phyloP scores from a whole-genome alignment of 1,140 invertebrate genomes.

The Trichomalopsis sarcophagae region DNA sequence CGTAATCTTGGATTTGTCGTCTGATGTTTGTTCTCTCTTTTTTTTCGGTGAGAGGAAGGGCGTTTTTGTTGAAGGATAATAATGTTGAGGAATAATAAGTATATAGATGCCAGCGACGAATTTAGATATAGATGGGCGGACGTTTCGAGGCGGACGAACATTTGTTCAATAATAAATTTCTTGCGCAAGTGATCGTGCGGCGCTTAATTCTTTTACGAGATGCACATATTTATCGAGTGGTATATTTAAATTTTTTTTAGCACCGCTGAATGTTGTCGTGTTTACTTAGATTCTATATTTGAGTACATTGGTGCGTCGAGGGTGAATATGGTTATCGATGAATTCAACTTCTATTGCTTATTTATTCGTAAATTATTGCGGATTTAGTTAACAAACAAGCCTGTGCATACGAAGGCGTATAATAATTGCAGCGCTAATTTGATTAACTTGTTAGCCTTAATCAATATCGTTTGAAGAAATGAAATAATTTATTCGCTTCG shows the following conservation, averaged over 20 bases:
- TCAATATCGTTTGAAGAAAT: conserved; percentile 4
- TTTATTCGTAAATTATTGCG: no score
- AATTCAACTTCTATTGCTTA: no score
- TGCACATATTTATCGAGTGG: neutral
- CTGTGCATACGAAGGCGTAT: neutral
- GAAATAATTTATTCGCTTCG: neutral
- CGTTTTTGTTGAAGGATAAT: neutral
- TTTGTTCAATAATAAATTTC: neutral
- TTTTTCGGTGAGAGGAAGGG: neutral
- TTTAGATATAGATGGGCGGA: neutral
- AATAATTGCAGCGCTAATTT: neutral
- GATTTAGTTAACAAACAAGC: neutral
- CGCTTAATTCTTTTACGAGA: neutral
- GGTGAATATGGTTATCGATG: no score
- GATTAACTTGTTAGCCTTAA: neutral
- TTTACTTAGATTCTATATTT: neutral
- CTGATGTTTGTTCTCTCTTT: neutral
- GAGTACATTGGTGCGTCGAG: neutral
- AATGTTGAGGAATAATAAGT: no score
- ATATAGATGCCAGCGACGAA: neutral
- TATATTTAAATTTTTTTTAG: neutral
- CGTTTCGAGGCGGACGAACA: neutral
- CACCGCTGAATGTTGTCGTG: neutral
- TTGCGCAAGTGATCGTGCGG: neutral
- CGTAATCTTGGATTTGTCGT: conserved; percentile 9